Percentiles rank a stretch among this genome's conserved stretches.
Conservation (phyloP, 2,888 invertebrate species). For the Diadegma fenestrale region DNA sequence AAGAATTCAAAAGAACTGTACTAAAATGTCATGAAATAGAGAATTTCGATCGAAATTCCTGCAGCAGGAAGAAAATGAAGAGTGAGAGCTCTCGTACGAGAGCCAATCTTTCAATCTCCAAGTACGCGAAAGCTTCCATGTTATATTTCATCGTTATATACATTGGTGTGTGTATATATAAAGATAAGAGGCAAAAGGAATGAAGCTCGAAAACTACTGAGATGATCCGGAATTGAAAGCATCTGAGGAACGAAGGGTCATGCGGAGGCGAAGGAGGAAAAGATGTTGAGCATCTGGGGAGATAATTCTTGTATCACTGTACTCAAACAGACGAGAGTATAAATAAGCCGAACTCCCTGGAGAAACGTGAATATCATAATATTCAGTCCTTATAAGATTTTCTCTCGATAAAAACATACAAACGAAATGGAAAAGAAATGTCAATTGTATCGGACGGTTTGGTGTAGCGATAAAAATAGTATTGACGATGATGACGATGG, state of each 20-base stretch:
- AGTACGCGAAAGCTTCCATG: constrained; percentile 51
- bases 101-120: constrained; percentile 63
- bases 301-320: constrained; percentile 28
- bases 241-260: constrained; percentile 13
- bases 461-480: too few relatives aligned
- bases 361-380: background rate
- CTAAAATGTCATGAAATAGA: background rate
- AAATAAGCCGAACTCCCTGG: constrained; percentile 9
- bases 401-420: background rate
- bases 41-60: background rate
- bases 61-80: background rate
- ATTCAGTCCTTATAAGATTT: background rate
- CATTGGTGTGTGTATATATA: background rate
- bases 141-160: constrained; percentile 30
- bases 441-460: background rate
- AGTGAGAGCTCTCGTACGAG: constrained; percentile 23
- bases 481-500: too few relatives aligned
- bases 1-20: background rate
- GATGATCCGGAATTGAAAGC: constrained; percentile 53
- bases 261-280: constrained; percentile 20
- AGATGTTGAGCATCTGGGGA: background rate
- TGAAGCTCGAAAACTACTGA: background rate
- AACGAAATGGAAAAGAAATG: background rate
- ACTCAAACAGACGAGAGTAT: constrained; percentile 4
- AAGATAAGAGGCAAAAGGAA: background rate